Conservation (phyloP, 2,888 invertebrate species). For the Leptinotarsa tumamoca region DNA sequence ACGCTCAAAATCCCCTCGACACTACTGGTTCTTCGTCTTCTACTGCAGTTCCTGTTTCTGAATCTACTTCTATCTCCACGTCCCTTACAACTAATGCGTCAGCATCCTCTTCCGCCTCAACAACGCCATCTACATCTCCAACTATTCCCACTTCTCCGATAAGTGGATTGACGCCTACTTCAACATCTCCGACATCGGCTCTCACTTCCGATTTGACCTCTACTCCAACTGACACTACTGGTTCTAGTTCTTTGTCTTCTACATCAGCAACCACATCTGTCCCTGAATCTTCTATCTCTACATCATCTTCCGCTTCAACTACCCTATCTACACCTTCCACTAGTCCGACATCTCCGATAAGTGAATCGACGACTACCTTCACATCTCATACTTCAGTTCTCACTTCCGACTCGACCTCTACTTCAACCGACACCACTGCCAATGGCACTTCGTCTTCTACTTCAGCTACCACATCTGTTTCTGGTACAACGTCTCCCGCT, state of each 20-base stretch:
- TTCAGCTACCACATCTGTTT: not conserved
- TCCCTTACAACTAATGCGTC: not conserved
- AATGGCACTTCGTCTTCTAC: not conserved
- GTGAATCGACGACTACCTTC: not conserved
- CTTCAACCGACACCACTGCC: not conserved
- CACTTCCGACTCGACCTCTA: no score
- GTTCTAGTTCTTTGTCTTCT: not conserved
- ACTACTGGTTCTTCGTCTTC: not conserved
- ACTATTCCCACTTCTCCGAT: not conserved
- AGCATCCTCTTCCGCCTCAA: not conserved
- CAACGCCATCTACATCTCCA: not conserved
- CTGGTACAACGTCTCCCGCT: not conserved
- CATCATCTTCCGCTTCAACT: not conserved
- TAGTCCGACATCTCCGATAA: not conserved
- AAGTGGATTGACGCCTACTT: not conserved
- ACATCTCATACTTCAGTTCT: not conserved
- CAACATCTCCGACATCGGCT: not conserved
- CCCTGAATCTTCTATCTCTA: not conserved
- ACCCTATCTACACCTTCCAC: not conserved
- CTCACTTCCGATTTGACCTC: not conserved
- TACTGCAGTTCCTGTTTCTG: not conserved
- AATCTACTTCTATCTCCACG: not conserved
- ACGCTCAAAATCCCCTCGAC: not conserved
- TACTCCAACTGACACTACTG: not conserved
- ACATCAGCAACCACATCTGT: no score